Percentiles rank a stretch among this genome's conserved stretches.
These are phyloP conservation scores for Montipora capricornis DNA, from an alignment of 64 coral and sea anemone genomes.

Conservation along the genomic window DNA sequence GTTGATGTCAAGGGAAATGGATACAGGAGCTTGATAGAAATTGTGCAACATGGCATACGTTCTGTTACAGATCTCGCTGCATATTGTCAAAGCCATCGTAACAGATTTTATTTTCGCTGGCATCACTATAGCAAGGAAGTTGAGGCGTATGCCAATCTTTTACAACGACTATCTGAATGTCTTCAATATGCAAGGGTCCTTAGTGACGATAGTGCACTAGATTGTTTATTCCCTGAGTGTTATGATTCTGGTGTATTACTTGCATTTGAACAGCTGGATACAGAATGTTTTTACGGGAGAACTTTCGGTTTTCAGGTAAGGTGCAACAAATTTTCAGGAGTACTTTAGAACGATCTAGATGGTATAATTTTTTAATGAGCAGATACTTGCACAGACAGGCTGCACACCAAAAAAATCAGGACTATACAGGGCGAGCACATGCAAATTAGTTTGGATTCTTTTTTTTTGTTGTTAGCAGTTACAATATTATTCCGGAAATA, in stretches of 20 bases:
- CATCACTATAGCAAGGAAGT: constrained; percentile 96
- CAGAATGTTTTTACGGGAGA: constrained; percentile 96
- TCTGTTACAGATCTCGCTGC: constrained; percentile 78
- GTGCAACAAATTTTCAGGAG: too few relatives aligned
- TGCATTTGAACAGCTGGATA: constrained; percentile 85
- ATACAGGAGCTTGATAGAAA: constrained; percentile 79
- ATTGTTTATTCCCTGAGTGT: constrained; percentile 77
- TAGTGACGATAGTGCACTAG: constrained; percentile 59
- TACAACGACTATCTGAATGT: constrained; percentile 73
- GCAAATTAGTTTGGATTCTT: too few relatives aligned
- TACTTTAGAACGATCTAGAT: too few relatives aligned
- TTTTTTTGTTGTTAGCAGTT: too few relatives aligned
- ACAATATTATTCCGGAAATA: too few relatives aligned
- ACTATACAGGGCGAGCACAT: too few relatives aligned
- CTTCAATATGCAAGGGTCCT: constrained; percentile 78
- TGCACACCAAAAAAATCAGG: too few relatives aligned
- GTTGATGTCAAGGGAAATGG: constrained; percentile 90
- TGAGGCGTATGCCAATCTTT: constrained; percentile 76
- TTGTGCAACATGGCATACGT: constrained; percentile 84
- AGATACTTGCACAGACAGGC: too few relatives aligned
- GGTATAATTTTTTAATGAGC: too few relatives aligned
- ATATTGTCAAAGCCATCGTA: constrained; percentile 84
- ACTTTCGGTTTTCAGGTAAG: constrained; percentile 96
- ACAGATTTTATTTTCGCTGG: constrained; percentile 91
- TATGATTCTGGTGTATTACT: constrained; percentile 86